Evolutionary conservation across 2,888 invertebrate species (phyloP).

Genomic region (Cataglyphis rosenhaueri): DNA sequence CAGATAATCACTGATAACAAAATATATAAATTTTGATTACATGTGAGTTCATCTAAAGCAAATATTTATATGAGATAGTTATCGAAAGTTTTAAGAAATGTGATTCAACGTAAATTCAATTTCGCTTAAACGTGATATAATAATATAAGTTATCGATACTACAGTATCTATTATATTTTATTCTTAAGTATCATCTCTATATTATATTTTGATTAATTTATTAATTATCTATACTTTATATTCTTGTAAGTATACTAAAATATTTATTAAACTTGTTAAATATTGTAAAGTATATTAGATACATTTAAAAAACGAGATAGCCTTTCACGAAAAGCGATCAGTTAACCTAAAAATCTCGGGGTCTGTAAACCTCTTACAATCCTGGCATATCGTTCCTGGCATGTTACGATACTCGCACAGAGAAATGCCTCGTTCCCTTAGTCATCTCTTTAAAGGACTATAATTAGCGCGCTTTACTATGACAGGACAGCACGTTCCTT

Average conservation of each 20-base stretch:
- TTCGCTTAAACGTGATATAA: neutral
- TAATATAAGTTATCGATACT: neutral
- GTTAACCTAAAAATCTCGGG: conserved; percentile 60
- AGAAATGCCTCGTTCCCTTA: conserved; percentile 56
- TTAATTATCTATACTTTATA: no score
- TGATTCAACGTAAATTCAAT: neutral
- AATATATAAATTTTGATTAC: neutral
- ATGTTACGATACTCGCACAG: conserved; percentile 41
- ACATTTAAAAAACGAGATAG: neutral
- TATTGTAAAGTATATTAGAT: no score
- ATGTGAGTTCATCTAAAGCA: neutral
- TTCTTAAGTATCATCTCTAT: no score
- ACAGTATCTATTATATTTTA: no score
- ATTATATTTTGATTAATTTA: no score
- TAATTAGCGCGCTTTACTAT: conserved; percentile 70
- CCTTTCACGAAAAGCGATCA: neutral
- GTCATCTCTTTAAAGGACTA: conserved; percentile 71
- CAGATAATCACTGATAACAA: neutral
- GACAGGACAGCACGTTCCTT: conserved; percentile 69
- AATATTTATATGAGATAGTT: neutral
- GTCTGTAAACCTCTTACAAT: neutral
- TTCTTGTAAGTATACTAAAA: neutral
- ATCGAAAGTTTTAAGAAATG: neutral
- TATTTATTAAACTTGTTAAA: neutral
- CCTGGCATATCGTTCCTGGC: conserved; percentile 32